Base-by-base conservation (phyloP, 2,113 vertebrate species). In the Sinosuthora webbiana region DNA sequence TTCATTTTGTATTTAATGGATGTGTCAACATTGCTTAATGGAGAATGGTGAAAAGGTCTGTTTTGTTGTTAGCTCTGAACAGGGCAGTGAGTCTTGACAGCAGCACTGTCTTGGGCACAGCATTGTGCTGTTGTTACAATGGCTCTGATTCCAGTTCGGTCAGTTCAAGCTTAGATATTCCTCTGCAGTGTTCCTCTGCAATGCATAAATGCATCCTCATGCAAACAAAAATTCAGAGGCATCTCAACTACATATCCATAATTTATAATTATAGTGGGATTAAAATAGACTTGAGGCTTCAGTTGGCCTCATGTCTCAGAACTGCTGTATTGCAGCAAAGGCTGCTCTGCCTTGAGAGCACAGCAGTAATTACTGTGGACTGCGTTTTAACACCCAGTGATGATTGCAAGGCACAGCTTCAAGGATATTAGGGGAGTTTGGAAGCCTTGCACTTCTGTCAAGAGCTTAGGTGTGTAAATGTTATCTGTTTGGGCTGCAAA, bases 241-340 rank as follows among this genome's bases (percentile, higher is more conserved):
- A 68, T 83, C 79, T 83, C 56, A 35, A 42, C 79, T 83, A 20
- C n/a, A 18, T 86, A 92, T 92, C 85, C 60, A 83, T 95, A 79
- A 71, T 93, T 93, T 95, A 92, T 93, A 93, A 88, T 92, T 95
- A 67, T 35, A 93, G 79, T 68, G 75, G 35, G 71, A 74, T 90
- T 95, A 90, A 95, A 96, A 94, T 93, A 90, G 90, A 74, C 71
- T 63, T 11, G 60, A 80, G 73, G 68, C 87, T 96, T 82, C 45
- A 14, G 22, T 67, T 96, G 92, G 71, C 83, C 85, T 68, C 31
- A 1, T 63, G 68, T 84, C 79, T 85, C 86, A 47, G 47, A 93
- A 15, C 59, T 90, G 65, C 62, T 82, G 44, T 89, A 33, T 21
- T 96, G 93, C 89, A 95, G 84, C 50, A 90, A 33, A 53, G 77